Evolutionary conservation across 2,797 vertebrate species (phyloP).

Genomic region (Phylloscopus collybita): DNA sequence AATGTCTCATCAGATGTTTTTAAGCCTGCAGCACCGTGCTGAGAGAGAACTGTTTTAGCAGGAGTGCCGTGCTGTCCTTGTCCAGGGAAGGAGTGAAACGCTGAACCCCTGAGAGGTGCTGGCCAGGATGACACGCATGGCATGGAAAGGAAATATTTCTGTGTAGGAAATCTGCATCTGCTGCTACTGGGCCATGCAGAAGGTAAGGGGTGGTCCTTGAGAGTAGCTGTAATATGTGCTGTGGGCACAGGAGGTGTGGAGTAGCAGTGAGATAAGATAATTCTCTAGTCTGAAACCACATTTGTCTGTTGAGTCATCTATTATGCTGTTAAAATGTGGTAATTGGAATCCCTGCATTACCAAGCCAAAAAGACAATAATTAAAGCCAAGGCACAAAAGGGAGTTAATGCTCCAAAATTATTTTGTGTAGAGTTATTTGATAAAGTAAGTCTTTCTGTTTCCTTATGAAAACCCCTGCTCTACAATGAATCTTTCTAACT

Average conservation of each 20-base stretch:
- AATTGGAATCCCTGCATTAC: not conserved
- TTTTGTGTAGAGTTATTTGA: constrained; percentile 17
- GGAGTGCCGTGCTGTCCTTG: not conserved
- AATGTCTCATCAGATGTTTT: not conserved
- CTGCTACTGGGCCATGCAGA: rapidly evolving
- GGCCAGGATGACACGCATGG: not conserved
- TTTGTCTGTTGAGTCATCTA: not conserved
- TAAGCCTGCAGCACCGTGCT: not conserved
- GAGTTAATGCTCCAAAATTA: constrained; percentile 22
- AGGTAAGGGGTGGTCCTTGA: not conserved
- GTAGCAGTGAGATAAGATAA: not conserved
- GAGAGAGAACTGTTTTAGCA: not conserved
- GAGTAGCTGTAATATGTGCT: not conserved
- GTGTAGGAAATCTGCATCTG: not conserved
- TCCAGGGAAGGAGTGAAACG: not conserved
- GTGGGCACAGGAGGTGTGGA: not conserved
- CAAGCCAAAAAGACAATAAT: not conserved
- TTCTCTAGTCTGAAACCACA: not conserved
- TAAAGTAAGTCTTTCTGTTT: constrained; percentile 22
- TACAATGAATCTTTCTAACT: not conserved
- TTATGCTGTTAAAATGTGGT: not conserved
- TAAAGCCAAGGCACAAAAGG: constrained; percentile 16
- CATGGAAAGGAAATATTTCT: not conserved
- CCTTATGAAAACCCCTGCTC: not conserved
- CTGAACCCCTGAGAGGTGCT: not conserved